Conservation (phyloP, 2,888 invertebrate species). For the Agapetus fuscipes region DNA sequence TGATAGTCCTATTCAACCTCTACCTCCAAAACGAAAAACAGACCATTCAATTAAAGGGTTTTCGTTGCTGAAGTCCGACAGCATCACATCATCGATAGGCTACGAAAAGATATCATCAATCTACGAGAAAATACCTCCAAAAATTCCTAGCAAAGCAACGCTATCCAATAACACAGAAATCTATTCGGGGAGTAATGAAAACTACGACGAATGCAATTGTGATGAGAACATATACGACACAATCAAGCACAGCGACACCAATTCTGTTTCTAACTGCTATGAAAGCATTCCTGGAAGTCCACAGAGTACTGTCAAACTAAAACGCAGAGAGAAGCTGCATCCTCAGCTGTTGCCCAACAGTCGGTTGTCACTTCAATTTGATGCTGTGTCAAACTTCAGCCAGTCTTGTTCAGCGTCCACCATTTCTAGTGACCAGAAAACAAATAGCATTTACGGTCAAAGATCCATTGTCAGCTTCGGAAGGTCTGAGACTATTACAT, state of each 20-base stretch:
- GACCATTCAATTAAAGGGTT: slow-evolving; percentile 29
- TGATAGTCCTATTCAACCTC: too few relatives aligned
- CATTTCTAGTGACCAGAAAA: slow-evolving; percentile 51
- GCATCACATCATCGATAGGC: slow-evolving; percentile 39
- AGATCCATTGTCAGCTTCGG: slow-evolving; percentile 41
- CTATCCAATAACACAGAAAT: background rate
- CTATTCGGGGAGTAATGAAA: slow-evolving; percentile 8
- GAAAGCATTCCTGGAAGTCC: slow-evolving; percentile 49
- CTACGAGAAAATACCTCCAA: slow-evolving; percentile 39
- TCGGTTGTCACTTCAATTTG: slow-evolving; percentile 38
- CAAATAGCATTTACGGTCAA: slow-evolving; percentile 51
- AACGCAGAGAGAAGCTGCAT: slow-evolving; percentile 34
- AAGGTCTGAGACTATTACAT: slow-evolving; percentile 41
- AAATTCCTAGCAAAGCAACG: slow-evolving; percentile 19
- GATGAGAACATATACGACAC: slow-evolving; percentile 55
- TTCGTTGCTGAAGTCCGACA: slow-evolving; percentile 37
- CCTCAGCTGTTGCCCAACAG: slow-evolving; percentile 32
- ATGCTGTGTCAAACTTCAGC: slow-evolving; percentile 41
- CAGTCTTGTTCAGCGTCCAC: slow-evolving; percentile 36
- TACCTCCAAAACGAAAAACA: slow-evolving; percentile 25
- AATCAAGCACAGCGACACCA: slow-evolving; percentile 45
- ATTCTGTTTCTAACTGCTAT: slow-evolving; percentile 47
- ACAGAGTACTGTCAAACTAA: slow-evolving; percentile 35
- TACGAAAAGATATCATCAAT: slow-evolving; percentile 42
- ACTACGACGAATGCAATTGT: slow-evolving; percentile 30